Evolutionary conservation across 2,113 vertebrate genomes (phyloP), one percentile per base, ranked within the genome.

Genomic region (Dasypus novemcinctus): DNA sequence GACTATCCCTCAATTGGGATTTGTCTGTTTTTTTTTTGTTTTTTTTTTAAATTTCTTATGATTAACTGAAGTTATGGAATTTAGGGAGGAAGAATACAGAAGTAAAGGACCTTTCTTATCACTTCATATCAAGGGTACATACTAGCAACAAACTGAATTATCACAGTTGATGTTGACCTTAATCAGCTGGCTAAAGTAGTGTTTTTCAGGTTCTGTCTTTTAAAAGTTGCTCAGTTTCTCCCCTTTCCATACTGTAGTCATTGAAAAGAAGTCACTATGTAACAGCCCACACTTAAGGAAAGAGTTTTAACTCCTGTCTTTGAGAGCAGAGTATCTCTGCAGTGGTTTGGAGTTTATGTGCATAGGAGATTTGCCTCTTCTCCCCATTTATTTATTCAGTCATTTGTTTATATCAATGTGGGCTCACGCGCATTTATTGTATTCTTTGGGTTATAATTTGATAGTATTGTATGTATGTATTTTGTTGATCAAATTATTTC

Each of bases 81-180:
- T 93, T 57, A 1, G 11, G 21, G 4, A 75, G 31, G 72, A 82
- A 83, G 63, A 72, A 11, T 25, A 27, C 71, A 61, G n/a, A 69
- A 10, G 43, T 27, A 8, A 68, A 57, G 2, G 4, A 41, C 36
- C 21, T 21, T 5, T 21, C 33, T 57, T 15, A 57, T 66, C 38
- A 8, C 6, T 14, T n/a, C 29, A 5, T 2, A 13, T 2, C 33
- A n/a, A 54, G 41, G 49, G 14, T 7, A 8, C 3, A 10, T 9
- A 36, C 33, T 14, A 8, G 3, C n/a, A 8, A 8, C 2, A 20
- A 59, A 5, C 5, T 41, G 52, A 2, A 21, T 71, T 23, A 4
- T 11, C 11, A 2, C 36, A 71, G 23, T 3, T 52, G 23, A 57
- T 2, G 0, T 33, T 41, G n/a, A 36, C 5, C 33, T 49, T 63